Base-by-base conservation (phyloP, 2,888 invertebrate species). In the Synergus laeviventris region DNA sequence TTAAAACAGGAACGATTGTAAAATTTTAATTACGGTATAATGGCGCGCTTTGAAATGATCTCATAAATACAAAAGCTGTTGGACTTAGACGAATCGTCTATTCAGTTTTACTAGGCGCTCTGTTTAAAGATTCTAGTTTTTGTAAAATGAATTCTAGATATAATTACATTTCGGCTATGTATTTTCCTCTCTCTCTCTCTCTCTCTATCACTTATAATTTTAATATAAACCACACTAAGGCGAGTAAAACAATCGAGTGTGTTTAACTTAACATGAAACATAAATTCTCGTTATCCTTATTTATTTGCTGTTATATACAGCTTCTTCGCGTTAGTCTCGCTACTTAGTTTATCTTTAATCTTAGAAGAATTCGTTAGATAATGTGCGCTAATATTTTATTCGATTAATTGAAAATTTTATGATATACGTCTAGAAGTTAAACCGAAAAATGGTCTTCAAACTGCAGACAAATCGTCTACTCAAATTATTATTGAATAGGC, bases 311-410 rank as follows among this genome's bases (percentile, higher is more conserved):
- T 31, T 24, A 49, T 49, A 9, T 31, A 49, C 66, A 66, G 66
- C 45, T 16, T 24, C 45, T 45, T 66, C 66, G 31, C 70, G 49
- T 49, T 70, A 70, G 70, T 49, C 49, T 70, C 31, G 31, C 70
- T 70, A 70, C 24, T 70, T 70, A 70, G 9, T 70, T n/a, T 45
- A 70, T 49, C 24, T 49, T 70, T 70, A 70, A 49, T 70, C 45
- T 31, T 49, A 70, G 31, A 70, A 31, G 70, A 70, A 49, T 49
- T 70, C n/a, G 70, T 70, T 70, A 45, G 24, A 11, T 70, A 45
- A 2, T 70, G 49, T 70, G 66, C 42, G 66, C 66, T 70, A 70
- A 70, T 45, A 70, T 45, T 45, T 45, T 70, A 45, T 70, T 24
- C 24, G 24, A 14, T 60, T 60, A 60, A 24, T 60, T 24, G 24